A percentile compares a stretch with the other conserved stretches of the same genome.
Evolutionary conservation across 2,797 vertebrate species (phyloP).

Genomic region (Cryptoprocta ferox): DNA sequence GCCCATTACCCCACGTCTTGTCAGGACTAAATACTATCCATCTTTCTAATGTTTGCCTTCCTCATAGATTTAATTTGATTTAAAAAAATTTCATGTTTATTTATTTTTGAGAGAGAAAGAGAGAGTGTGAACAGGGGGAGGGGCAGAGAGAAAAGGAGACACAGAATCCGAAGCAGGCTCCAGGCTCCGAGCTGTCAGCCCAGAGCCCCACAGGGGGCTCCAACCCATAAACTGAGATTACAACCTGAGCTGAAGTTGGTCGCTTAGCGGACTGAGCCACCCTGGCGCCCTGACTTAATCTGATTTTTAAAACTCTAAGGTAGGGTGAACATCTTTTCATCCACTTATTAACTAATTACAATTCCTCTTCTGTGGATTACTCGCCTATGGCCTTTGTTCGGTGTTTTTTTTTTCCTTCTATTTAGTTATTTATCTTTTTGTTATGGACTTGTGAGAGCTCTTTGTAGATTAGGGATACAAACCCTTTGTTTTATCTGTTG

Average conservation of each 20-base stretch:
- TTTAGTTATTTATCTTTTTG: not conserved
- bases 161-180: no score
- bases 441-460: slow-evolving; percentile 54
- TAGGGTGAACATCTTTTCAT: not conserved
- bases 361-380: not conserved
- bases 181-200: no score
- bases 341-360: not conserved
- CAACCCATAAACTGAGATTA: no score
- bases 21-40: not conserved
- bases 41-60: not conserved
- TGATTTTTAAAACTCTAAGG: not conserved
- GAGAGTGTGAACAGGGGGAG: no score
- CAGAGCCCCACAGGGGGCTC: no score
- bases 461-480: slow-evolving; percentile 58
- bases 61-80: not conserved
- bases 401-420: not conserved
- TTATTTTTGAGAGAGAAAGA: no score
- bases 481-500: slow-evolving; percentile 42
- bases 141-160: no score
- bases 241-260: no score
- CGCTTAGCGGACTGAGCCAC: no score
- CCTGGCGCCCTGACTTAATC: not conserved
- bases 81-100: not conserved
- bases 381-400: not conserved
- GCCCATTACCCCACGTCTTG: not conserved